Evolutionary conservation across 2,113 vertebrate genomes (phyloP), one percentile per base, ranked within the genome.

Genomic region (Lepisosteus osseus): DNA sequence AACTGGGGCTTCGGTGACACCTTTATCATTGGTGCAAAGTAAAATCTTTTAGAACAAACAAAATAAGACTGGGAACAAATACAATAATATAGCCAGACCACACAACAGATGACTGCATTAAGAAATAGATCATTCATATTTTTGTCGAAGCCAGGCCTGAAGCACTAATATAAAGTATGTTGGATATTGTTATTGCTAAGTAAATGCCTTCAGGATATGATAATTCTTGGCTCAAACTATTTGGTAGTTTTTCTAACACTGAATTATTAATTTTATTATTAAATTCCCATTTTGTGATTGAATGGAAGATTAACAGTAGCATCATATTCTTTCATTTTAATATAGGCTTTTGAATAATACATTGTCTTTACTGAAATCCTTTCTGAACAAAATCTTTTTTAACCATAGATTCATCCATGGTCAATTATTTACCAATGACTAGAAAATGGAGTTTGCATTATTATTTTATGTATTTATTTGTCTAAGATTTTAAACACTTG

Each of bases 131-230:
- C 29, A 29, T 29, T 29, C 29, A 29, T 29, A 29, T 29, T 29
- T 29, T 29, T 29, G 29, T 29, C 29, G 29, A 29, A 29, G 29
- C 29, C 29, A 29, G 29, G 29, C 29, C 29, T 29, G 29, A 29
- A 29, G 29, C 29, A 29, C 29, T 29, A 29, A 29, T 29, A 29
- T 29, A 29, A 59, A 59, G 12, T 59, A 59, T 59, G 57, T 17
- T 59, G 12, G 57, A 15, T 59, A n/a, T 59, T 59, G 14, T 59
- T 59, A 59, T 59, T 59, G 12, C 57, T 59, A 59, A 59, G 57
- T 59, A 59, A 59, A 59, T 59, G 57, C 13, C 57, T 13, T 59
- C 14, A 59, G 57, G 57, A 13, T 59, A 59, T 59, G 57, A 59
- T 59, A 59, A 59, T 59, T 59, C 57, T n/a, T 59, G 12, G 13